A percentile compares a stretch with the other conserved stretches of the same genome.
Evolutionary conservation across 2,113 vertebrate species (phyloP).

Genomic region (Edolisoma coerulescens): DNA sequence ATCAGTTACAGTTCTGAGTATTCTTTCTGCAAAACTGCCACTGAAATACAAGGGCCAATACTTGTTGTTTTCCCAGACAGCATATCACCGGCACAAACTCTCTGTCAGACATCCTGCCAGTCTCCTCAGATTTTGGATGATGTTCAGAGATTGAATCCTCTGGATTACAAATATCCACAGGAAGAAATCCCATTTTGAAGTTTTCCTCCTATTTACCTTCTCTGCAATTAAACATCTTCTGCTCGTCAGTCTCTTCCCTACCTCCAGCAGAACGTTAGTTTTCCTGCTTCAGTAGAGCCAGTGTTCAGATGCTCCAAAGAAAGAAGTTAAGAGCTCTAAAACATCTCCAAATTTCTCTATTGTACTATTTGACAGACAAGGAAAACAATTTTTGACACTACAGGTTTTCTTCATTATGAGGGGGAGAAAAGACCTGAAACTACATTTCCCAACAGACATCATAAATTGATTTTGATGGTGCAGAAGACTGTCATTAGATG

Average conservation of each 20-base stretch:
- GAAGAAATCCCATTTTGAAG: neutral
- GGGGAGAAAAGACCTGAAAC: neutral
- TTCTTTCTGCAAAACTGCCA: neutral
- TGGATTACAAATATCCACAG: neutral
- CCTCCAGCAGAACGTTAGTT: neutral
- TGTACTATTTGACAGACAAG: neutral
- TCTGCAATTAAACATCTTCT: neutral
- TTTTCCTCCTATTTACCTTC: neutral
- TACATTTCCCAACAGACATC: neutral
- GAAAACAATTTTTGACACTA: neutral
- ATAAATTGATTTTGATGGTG: neutral
- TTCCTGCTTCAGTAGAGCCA: neutral
- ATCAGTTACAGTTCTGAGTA: neutral
- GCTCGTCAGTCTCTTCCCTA: neutral
- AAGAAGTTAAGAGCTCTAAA: constrained; percentile 14
- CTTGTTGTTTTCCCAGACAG: neutral
- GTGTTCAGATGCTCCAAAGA: neutral
- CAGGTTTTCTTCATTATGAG: neutral
- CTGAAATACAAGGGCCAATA: neutral
- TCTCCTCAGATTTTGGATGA: neutral
- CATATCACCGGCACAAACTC: neutral
- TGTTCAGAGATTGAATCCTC: neutral
- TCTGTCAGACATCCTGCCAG: neutral
- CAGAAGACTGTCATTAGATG: neutral
- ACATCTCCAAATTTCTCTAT: neutral